Evolutionary conservation across 2,113 vertebrate genomes (phyloP), one percentile per base, ranked within the genome.

Genomic region (Notothenia rossii): DNA sequence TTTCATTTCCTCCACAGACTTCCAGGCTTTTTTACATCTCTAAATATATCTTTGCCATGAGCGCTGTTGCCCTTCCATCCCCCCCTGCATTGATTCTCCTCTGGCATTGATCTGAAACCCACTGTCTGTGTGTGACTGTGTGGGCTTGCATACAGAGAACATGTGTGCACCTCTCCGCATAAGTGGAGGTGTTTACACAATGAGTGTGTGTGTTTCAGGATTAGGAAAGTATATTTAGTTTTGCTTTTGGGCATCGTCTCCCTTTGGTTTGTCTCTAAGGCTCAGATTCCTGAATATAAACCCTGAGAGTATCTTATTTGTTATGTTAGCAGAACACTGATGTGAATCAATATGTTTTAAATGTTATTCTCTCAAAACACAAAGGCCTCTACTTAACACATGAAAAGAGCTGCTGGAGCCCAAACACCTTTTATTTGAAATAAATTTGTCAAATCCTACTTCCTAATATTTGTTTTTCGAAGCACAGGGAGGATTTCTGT

Each of bases 11-110:
- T 60, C 63, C 2, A 0, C 71, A 69, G 18, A 49, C 7, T 1
- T 48, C 66, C 45, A 86, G 67, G 69, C 36, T 81, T 71, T 83
- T 75, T 66, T 76, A 86, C 72, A 76, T 88, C 79, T 87, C 82
- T 90, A 91, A 89, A 91, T 85, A 86, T 88, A 80, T 83, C 85
- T 74, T 62, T 51, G 79, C 88, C 79, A 13, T 71, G 71, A 86
- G 85, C 71, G 3, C 4, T 82, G 74, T 72, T 53, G n/a, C 63
- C 74, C 46, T 12, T 59, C 61, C 79, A 61, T 1, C 74, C 72
- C 53, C 65, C 68, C 56, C 45, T 66, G 40, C 81, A 88, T 90
- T 79, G 91, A 91, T 90, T 86, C 71, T 84, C 56, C 75, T 74
- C 76, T 48, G 25, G 71, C 76, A 91, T 88, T 81, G 91, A 93